Conservation (phyloP, 2,888 invertebrate species). For the Nomada ferruginata region DNA sequence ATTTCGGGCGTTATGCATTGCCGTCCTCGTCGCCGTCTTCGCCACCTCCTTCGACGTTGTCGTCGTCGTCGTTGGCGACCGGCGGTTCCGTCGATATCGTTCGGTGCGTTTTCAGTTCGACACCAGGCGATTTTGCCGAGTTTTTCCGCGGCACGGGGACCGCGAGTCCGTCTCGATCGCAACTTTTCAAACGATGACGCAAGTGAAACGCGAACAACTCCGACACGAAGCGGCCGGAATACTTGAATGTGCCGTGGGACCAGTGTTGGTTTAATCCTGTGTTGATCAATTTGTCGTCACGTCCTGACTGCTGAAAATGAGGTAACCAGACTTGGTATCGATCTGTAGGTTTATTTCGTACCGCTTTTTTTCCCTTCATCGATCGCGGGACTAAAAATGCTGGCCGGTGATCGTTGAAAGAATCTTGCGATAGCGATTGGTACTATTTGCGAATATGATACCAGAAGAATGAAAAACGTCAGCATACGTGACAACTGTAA, state of each 20-base stretch:
- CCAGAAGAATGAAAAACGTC: no score
- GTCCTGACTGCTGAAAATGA: conserved; percentile 37
- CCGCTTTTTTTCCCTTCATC: conserved; percentile 10
- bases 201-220: conserved; percentile 1
- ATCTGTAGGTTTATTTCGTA: conserved; percentile 18
- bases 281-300: neutral
- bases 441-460: no score
- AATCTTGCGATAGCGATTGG: no score
- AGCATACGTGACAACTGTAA: no score
- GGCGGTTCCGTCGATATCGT: conserved; percentile 68
- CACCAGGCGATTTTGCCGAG: conserved; percentile 41
- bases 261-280: neutral
- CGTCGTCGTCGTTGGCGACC: conserved; percentile 72
- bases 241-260: neutral
- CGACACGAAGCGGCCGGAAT: conserved; percentile 3
- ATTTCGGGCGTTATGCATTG: conserved; percentile 76
- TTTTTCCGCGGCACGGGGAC: conserved; percentile 31
- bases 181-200: conserved; percentile 35
- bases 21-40: conserved; percentile 67
- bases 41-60: conserved; percentile 56
- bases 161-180: neutral
- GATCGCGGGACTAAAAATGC: neutral
- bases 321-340: conserved; percentile 44
- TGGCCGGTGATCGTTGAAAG: neutral
- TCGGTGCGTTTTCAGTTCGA: conserved; percentile 83